These are phyloP conservation scores for Apamea epomidion DNA, from an alignment of 2,888 invertebrate species.

Conservation along the genomic window DNA sequence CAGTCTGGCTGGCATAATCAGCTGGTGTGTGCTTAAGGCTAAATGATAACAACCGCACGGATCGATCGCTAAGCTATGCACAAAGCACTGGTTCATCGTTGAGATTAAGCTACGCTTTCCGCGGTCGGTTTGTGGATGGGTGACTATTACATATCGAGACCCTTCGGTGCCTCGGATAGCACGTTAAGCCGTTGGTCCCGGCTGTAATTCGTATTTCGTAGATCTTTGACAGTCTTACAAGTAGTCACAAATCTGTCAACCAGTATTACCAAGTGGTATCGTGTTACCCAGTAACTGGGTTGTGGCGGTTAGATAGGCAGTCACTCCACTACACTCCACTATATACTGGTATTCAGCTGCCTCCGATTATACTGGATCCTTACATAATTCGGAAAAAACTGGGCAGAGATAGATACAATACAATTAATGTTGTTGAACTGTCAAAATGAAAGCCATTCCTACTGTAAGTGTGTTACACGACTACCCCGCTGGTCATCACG, in stretches of 20 bases:
- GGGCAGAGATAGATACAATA: neutral
- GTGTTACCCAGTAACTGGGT: neutral
- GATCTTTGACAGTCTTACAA: neutral
- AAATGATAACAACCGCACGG: neutral
- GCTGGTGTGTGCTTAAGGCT: neutral
- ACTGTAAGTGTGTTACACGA: no score
- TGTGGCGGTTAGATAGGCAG: neutral
- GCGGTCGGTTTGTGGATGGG: neutral
- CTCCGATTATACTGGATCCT: neutral
- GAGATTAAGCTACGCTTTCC: neutral
- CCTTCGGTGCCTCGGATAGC: neutral
- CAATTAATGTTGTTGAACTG: no score
- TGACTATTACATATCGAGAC: neutral
- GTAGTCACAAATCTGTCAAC: neutral
- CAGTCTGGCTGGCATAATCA: neutral
- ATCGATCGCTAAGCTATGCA: neutral
- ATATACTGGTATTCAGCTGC: neutral
- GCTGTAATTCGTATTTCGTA: neutral
- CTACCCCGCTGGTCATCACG: no score
- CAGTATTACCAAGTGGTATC: neutral
- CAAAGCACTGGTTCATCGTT: no score
- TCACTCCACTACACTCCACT: no score
- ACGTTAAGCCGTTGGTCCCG: neutral
- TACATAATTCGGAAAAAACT: neutral
- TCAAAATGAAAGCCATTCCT: no score